These are phyloP conservation scores for Manduca sexta DNA, from an alignment of 1,140 invertebrate species.

Conservation along the genomic window DNA sequence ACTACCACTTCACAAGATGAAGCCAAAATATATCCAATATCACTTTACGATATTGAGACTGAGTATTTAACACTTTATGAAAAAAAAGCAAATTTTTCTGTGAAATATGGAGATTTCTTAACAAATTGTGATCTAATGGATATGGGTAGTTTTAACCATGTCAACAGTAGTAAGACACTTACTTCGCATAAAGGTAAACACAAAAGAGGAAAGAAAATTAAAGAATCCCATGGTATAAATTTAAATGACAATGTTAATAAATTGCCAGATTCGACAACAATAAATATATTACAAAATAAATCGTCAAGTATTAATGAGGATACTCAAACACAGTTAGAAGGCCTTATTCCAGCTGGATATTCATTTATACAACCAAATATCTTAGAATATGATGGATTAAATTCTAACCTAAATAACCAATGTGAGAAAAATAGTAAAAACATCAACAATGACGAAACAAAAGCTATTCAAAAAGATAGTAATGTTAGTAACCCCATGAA, in stretches of 20 bases:
- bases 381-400: too few relatives aligned
- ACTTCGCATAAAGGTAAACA: neutral
- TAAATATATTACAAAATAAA: too few relatives aligned
- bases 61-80: constrained; percentile 35
- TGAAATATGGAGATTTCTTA: constrained; percentile 60
- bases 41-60: constrained; percentile 53
- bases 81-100: constrained; percentile 49
- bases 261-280: neutral
- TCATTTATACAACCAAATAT: too few relatives aligned
- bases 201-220: too few relatives aligned
- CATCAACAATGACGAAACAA: neutral
- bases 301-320: too few relatives aligned
- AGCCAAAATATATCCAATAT: constrained; percentile 24
- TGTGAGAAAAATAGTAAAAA: too few relatives aligned
- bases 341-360: too few relatives aligned
- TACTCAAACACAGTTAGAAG: too few relatives aligned
- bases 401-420: too few relatives aligned
- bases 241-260: neutral
- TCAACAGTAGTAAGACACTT: neutral
- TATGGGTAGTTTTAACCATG: constrained; percentile 14
- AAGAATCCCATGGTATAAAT: neutral
- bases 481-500: neutral
- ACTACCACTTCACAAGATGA: constrained; percentile 13
- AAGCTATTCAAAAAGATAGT: neutral
- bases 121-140: constrained; percentile 42